Evolutionary conservation across 2,113 vertebrate genomes (phyloP).

Genomic region (Esox niger): DNA sequence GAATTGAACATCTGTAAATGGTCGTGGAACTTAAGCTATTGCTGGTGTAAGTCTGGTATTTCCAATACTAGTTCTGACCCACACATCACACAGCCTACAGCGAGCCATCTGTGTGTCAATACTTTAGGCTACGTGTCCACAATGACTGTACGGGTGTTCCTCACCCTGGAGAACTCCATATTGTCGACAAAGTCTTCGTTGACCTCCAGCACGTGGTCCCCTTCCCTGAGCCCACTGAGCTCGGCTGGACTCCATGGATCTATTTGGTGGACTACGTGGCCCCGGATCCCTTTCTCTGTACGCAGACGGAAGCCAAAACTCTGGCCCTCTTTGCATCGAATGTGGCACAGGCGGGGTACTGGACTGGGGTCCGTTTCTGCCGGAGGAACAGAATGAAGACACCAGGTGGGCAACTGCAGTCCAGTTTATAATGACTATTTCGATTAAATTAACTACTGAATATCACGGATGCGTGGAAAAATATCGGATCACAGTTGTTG

Average conservation of each 20-base stretch:
- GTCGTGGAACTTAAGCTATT: too few species aligned
- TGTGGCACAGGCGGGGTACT: constrained; percentile 73
- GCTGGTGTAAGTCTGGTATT: too few species aligned
- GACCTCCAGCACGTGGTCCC: constrained; percentile 83
- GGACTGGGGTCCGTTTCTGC: constrained; percentile 37
- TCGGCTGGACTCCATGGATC: constrained; percentile 79
- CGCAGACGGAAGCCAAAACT: constrained; percentile 83
- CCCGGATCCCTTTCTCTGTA: constrained; percentile 44
- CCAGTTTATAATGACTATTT: too few species aligned
- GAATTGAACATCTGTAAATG: too few species aligned
- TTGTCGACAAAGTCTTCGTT: constrained; percentile 76
- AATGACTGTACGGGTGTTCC: constrained; percentile 14
- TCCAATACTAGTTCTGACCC: too few species aligned
- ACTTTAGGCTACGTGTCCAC: too few species aligned
- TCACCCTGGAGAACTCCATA: constrained; percentile 74
- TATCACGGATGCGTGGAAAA: too few species aligned
- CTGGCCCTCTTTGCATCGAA: constrained; percentile 72
- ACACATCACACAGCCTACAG: too few species aligned
- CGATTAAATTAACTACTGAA: too few species aligned
- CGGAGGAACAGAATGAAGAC: not conserved
- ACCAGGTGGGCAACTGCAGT: not conserved
- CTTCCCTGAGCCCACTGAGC: constrained; percentile 74
- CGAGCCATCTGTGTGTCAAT: too few species aligned
- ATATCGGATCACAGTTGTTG: not conserved
- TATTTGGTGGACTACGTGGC: constrained; percentile 73